These are phyloP conservation scores for Dunckerocampus dactyliophorus DNA, from an alignment of 2,113 vertebrate genomes.

Conservation along the genomic window DNA sequence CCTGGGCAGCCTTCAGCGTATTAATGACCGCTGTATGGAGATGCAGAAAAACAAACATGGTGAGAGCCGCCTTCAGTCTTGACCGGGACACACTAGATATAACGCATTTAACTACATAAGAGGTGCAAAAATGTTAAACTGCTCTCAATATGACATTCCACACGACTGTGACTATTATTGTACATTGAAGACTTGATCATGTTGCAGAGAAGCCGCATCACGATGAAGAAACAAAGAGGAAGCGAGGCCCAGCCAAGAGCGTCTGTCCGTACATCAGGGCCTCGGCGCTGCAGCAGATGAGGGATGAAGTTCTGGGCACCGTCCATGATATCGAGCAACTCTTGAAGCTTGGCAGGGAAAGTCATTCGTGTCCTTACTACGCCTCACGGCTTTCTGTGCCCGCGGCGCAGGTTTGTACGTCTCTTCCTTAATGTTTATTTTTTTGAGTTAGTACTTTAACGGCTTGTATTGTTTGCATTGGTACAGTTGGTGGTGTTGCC, in stretches of 20 bases:
- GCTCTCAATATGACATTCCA: too few species aligned
- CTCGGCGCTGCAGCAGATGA: slow-evolving; percentile 80
- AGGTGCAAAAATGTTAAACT: too few species aligned
- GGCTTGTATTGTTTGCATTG: slow-evolving; percentile 12
- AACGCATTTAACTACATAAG: too few species aligned
- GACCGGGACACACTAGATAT: too few species aligned
- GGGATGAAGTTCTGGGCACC: slow-evolving; percentile 78
- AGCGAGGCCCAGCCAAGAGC: slow-evolving; percentile 50
- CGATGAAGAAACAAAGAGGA: slow-evolving; percentile 73
- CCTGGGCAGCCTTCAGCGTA: slow-evolving; percentile 81
- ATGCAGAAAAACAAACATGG: slow-evolving; percentile 89
- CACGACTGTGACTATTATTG: not conserved
- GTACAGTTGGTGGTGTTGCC: slow-evolving; percentile 91
- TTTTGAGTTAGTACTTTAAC: not conserved
- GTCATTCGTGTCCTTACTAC: slow-evolving; percentile 87
- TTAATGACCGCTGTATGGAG: slow-evolving; percentile 92
- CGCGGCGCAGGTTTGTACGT: slow-evolving; percentile 75
- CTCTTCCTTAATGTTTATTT: not conserved
- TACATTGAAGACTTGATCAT: not conserved
- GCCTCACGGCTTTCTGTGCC: slow-evolving; percentile 83
- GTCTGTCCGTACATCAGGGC: slow-evolving; percentile 80
- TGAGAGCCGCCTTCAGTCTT: slow-evolving; percentile 42
- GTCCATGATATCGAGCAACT: slow-evolving; percentile 91
- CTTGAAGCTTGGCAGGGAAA: slow-evolving; percentile 77
- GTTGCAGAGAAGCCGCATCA: slow-evolving; percentile 41